Conservation (phyloP, 2,113 vertebrate genomes). For the Agapornis roseicollis region DNA sequence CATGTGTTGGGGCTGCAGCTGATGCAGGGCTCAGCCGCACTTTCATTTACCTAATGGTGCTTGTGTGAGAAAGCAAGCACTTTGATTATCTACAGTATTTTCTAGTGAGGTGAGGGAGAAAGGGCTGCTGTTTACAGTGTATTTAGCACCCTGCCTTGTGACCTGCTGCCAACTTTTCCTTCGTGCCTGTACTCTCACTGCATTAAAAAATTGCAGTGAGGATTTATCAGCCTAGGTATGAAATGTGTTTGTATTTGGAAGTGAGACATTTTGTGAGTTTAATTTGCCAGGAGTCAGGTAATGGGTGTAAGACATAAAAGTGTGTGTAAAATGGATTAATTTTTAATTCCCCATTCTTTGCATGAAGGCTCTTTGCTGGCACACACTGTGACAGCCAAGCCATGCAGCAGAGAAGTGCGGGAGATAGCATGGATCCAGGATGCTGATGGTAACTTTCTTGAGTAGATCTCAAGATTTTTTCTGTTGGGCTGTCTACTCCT, state of each 20-base stretch:
- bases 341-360: not conserved
- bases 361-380: not conserved
- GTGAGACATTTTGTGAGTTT: not conserved
- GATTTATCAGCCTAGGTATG: not conserved
- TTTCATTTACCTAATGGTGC: not conserved
- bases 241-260: not conserved
- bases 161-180: not conserved
- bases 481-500: not conserved
- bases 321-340: not conserved
- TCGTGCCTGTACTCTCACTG: not conserved
- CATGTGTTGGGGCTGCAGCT: conserved; percentile 30
- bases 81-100: not conserved
- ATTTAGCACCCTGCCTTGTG: not conserved
- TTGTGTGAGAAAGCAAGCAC: not conserved
- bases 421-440: not conserved
- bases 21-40: not conserved
- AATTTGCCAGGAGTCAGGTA: not conserved
- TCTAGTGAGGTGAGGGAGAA: not conserved
- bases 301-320: not conserved
- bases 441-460: conserved; percentile 32
- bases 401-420: not conserved
- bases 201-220: not conserved
- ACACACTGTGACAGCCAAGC: not conserved
- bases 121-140: not conserved
- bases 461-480: conserved; percentile 13